These are phyloP conservation scores for Linhomoeus sp. DNA, from an alignment of 2,888 invertebrate species.

Conservation along the genomic window DNA sequence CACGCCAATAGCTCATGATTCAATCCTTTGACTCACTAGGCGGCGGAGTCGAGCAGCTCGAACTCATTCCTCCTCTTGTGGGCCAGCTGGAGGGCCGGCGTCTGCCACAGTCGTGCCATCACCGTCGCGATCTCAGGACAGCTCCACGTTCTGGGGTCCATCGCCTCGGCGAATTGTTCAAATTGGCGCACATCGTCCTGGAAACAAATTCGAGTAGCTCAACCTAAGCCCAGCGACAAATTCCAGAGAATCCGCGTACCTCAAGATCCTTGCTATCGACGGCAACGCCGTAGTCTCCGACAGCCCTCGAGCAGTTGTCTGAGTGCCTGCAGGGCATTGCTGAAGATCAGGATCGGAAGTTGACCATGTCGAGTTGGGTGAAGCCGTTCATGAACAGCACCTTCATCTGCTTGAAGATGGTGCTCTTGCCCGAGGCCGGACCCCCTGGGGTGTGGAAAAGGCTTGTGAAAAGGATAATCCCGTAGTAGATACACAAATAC, in stretches of 20 bases:
- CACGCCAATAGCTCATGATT: too few species aligned
- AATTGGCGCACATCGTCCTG: too few species aligned
- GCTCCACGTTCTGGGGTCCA: conserved; percentile 97
- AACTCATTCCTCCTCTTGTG: conserved; percentile 95
- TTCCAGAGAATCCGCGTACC: too few species aligned
- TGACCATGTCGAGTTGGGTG: conserved; percentile 19
- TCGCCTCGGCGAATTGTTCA: too few species aligned
- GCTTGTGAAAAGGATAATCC: too few species aligned
- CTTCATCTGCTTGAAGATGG: conserved; percentile 34
- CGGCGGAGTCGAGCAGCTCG: conserved; percentile 96
- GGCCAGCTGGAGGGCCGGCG: conserved; percentile 87
- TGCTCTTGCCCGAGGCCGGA: conserved; percentile 34
- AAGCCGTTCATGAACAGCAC: conserved; percentile 24
- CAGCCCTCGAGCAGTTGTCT: conserved; percentile 16
- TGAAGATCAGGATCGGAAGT: conserved; percentile 23
- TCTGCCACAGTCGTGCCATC: conserved; percentile 81
- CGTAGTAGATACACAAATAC: too few species aligned
- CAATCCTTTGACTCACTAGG: conserved; percentile 95
- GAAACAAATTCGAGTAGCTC: too few species aligned
- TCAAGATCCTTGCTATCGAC: too few species aligned
- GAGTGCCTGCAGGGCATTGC: conserved; percentile 17
- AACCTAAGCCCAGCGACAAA: too few species aligned
- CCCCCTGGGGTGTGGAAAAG: too few species aligned
- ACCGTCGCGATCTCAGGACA: conserved; percentile 88
- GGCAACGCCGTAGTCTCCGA: too few species aligned